These are phyloP conservation scores for Myathropa florea DNA, from an alignment of 2,888 invertebrate species.

Conservation along the genomic window DNA sequence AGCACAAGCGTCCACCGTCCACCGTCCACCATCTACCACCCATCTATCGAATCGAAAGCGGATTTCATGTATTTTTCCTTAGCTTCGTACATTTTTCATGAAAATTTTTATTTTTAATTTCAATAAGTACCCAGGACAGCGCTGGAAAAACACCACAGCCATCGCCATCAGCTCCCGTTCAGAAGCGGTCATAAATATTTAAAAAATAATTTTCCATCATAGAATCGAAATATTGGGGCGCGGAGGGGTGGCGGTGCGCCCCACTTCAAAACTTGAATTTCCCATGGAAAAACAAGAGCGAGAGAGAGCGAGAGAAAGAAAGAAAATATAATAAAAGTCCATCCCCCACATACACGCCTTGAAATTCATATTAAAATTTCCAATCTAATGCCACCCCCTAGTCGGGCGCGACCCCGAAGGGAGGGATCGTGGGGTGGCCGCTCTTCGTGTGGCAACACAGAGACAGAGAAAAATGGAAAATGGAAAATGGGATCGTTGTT, in stretches of 20 bases:
- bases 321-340: slow-evolving; percentile 51
- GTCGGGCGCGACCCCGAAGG: not conserved
- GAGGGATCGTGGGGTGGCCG: slow-evolving; percentile 2
- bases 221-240: slow-evolving; percentile 24
- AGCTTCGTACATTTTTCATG: slow-evolving; percentile 62
- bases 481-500: slow-evolving; percentile 40
- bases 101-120: slow-evolving; percentile 68
- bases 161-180: not conserved
- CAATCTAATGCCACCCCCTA: slow-evolving; percentile 66
- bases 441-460: slow-evolving; percentile 38
- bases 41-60: slow-evolving; percentile 56
- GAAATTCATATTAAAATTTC: slow-evolving; percentile 70
- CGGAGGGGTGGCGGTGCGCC: not conserved
- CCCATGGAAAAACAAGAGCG: slow-evolving; percentile 28
- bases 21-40: not conserved
- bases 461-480: slow-evolving; percentile 60
- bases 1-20: not conserved
- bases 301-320: slow-evolving; percentile 18
- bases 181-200: slow-evolving; percentile 63
- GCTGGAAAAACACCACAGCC: slow-evolving; percentile 7
- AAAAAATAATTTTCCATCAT: slow-evolving; percentile 70
- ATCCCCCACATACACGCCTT: slow-evolving; percentile 16
- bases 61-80: slow-evolving; percentile 45
- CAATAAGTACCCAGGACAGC: slow-evolving; percentile 54
- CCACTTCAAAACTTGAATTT: not conserved